These are phyloP conservation scores for Anagrus nilaparvatae DNA, from an alignment of 1,140 invertebrate genomes.

Conservation along the genomic window DNA sequence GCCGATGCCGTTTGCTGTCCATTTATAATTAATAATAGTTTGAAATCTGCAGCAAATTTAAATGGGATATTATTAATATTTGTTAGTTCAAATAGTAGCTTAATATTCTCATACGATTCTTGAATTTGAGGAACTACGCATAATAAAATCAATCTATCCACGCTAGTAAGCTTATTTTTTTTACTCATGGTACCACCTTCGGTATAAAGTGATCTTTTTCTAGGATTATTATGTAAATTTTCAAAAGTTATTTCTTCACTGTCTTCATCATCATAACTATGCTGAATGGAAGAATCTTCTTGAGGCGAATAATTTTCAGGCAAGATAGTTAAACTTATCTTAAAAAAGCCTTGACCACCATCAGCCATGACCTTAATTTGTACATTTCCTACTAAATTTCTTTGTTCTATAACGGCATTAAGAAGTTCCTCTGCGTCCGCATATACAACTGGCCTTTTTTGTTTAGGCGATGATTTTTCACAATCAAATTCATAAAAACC, in stretches of 20 bases:
- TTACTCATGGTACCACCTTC: neutral
- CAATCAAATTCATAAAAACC: conserved; percentile 9
- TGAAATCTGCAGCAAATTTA: conserved; percentile 12
- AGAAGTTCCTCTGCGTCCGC: conserved; percentile 9
- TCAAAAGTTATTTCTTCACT: neutral
- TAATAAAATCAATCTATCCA: conserved; percentile 10
- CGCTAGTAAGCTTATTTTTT: conserved; percentile 5
- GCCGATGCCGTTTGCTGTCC: conserved; percentile 12
- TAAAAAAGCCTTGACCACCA: conserved; percentile 11
- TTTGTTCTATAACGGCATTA: conserved; percentile 1
- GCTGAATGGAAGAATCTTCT: no score
- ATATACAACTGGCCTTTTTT: conserved; percentile 5
- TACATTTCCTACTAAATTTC: conserved; percentile 6
- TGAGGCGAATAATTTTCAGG: conserved; percentile 2
- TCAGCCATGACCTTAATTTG: conserved; percentile 10
- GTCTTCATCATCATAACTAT: neutral
- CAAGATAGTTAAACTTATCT: conserved; percentile 10
- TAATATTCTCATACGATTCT: conserved; percentile 10
- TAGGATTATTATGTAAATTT: neutral
- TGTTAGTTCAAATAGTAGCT: conserved; percentile 10
- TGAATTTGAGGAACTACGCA: conserved; percentile 10
- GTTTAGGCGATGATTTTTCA: neutral
- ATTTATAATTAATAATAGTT: conserved; percentile 13
- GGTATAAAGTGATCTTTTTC: conserved; percentile 1
- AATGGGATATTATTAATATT: conserved; percentile 10